Percentiles rank a stretch among this genome's conserved stretches.
These are phyloP conservation scores for Orius insidiosus DNA, from an alignment of 1,140 invertebrate species.

Conservation along the genomic window DNA sequence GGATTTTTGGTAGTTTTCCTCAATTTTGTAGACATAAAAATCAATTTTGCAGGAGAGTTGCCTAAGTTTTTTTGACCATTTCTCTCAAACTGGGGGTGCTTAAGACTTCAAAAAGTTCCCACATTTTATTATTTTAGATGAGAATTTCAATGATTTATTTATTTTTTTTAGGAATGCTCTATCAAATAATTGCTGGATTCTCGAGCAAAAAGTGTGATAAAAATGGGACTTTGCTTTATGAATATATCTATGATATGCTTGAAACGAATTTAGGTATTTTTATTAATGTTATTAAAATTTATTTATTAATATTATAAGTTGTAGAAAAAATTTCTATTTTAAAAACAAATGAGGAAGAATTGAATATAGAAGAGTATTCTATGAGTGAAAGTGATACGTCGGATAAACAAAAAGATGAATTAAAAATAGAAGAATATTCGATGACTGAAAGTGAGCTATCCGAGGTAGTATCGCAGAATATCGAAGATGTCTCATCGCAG, in stretches of 20 bases:
- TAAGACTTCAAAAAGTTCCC: too few species aligned
- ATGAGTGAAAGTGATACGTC: background rate
- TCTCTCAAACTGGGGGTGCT: too few species aligned
- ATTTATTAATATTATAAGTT: background rate
- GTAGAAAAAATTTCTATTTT: background rate
- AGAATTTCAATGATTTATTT: background rate
- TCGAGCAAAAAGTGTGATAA: too few species aligned
- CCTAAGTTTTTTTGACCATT: too few species aligned
- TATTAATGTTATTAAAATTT: background rate
- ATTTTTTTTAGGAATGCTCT: background rate
- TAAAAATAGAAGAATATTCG: background rate
- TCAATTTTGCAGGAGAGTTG: too few species aligned
- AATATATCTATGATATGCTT: conserved; percentile 1
- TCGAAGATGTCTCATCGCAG: too few species aligned
- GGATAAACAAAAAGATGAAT: background rate
- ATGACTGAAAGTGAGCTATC: too few species aligned
- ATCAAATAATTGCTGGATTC: background rate
- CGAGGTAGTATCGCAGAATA: too few species aligned
- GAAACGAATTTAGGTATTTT: background rate
- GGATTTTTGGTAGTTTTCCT: too few species aligned
- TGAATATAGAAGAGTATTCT: background rate
- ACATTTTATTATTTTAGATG: too few species aligned
- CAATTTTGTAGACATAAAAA: too few species aligned
- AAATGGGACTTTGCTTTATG: background rate
- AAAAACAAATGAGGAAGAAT: background rate